phyloP scores from a whole-genome alignment of 2,888 invertebrate species.

The Pristionchus japonicus region DNA sequence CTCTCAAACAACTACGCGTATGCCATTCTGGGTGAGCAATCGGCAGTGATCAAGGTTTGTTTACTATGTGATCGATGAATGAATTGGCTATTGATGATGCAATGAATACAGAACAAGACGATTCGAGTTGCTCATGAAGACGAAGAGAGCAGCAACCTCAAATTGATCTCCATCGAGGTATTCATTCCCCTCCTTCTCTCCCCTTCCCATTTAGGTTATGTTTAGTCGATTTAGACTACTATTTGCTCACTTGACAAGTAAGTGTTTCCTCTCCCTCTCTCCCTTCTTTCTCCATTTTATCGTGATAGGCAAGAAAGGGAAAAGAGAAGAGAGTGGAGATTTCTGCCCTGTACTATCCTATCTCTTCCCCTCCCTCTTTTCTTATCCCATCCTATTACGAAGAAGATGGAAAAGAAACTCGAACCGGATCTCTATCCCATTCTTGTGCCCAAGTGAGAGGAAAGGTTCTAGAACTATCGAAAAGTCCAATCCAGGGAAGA shows the following conservation, averaged over 20 bases:
- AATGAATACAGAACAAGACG: slow-evolving; percentile 31
- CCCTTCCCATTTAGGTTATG: background rate
- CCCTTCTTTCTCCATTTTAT: slow-evolving; percentile 9
- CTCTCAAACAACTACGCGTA: slow-evolving; percentile 34
- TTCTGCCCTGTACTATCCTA: slow-evolving; percentile 24
- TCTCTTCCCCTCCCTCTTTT: slow-evolving; percentile 6
- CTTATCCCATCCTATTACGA: slow-evolving; percentile 9
- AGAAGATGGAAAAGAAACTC: slow-evolving; percentile 34
- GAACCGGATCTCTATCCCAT: slow-evolving; percentile 32
- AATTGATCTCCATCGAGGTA: slow-evolving; percentile 67
- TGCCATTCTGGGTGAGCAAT: slow-evolving; percentile 12
- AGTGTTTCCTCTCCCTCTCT: slow-evolving; percentile 14
- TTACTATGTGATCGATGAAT: background rate
- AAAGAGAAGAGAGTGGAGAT: slow-evolving; percentile 9
- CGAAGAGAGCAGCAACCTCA: slow-evolving; percentile 65
- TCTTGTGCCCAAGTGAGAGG: slow-evolving; percentile 6
- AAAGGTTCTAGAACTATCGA: background rate
- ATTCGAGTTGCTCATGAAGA: slow-evolving; percentile 58
- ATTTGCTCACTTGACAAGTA: background rate
- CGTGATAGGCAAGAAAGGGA: slow-evolving; percentile 24
- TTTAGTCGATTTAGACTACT: background rate
- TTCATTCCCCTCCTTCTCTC: background rate
- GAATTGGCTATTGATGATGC: background rate
- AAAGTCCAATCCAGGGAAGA: background rate
- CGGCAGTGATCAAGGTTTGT: background rate